phyloP scores from a whole-genome alignment of 2,113 vertebrate species.

The Serinus canaria region DNA sequence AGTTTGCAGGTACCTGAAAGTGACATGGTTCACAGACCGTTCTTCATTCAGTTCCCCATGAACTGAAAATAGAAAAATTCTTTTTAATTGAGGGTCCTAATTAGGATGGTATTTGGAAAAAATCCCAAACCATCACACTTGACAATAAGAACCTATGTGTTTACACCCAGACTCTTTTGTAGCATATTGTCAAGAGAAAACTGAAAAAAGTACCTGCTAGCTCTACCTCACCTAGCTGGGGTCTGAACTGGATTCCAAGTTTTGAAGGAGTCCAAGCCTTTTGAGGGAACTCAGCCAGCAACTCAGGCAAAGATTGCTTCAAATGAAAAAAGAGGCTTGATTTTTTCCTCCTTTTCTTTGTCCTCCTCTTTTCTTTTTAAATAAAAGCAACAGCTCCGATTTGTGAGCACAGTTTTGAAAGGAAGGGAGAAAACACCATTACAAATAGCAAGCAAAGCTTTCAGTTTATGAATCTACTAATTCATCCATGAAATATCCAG shows the following conservation, averaged over 20 bases:
- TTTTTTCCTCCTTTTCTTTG: not conserved
- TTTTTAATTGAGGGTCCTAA: not conserved
- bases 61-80: not conserved
- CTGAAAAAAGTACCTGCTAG: not conserved
- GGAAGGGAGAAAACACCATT: not conserved
- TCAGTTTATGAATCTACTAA: slow-evolving; percentile 41
- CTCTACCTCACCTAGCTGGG: not conserved
- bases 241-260: not conserved
- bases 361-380: not conserved
- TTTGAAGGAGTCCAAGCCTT: not conserved
- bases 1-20: not conserved
- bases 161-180: not conserved
- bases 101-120: not conserved
- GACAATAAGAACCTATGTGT: not conserved
- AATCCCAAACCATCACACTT: not conserved
- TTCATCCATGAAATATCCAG: slow-evolving; percentile 48
- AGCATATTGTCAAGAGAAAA: not conserved
- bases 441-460: slow-evolving; percentile 27
- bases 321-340: not conserved
- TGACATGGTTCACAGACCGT: not conserved
- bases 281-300: not conserved
- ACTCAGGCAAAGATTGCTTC: not conserved
- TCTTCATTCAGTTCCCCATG: not conserved
- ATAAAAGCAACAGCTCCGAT: not conserved
- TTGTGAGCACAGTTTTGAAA: not conserved